Evolutionary conservation across 2,888 invertebrate species (phyloP), one percentile per base, ranked within the genome.

Genomic region (Leptopterna dolabrata): DNA sequence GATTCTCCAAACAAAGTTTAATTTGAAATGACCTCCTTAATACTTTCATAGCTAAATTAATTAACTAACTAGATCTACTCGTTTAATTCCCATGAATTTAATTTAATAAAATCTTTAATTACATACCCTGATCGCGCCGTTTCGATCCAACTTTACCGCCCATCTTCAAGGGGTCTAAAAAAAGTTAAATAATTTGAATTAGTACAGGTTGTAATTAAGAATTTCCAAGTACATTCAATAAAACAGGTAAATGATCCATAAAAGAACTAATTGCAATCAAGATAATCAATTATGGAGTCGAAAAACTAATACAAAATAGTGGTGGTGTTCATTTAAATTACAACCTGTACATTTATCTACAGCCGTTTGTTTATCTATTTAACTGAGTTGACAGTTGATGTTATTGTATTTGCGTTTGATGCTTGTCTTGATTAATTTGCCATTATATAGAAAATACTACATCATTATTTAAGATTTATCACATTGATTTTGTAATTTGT

Each of bases 101-200:
- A 2, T 4, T 36, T 36, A 7, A 36, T 24, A n/a, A 30, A 81
- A 81, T 81, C 70, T 70, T 70, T 19, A n/a, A 70, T 70, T 85
- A 85, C 85, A 36, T 85, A 85, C 85, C 85, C 85, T 76, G 76
- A 76, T 85, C 85, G 51, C 85, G 85, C 13, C 85, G 85, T 85
- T 85, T 85, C 76, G 85, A 85, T 73, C 85, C 85, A 76, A 76
- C 76, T 76, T 85, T 85, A 43, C 43, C 76, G 45, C 85, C 85
- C 85, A 85, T 85, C 85, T 85, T 85, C 85, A 85, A 76, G 76
- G 85, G 85, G 76, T 85, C 85, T 85, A 85, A 85, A 86, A 76
- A 86, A 86, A 86, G 63, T 47, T 29, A 80, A 86, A 86, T 70
- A 80, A 63, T 47, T 41, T 78, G 43, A 86, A 86, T 70, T 80